Conservation (phyloP, 2,113 vertebrate species). For the Rhinolophus sinicus region DNA sequence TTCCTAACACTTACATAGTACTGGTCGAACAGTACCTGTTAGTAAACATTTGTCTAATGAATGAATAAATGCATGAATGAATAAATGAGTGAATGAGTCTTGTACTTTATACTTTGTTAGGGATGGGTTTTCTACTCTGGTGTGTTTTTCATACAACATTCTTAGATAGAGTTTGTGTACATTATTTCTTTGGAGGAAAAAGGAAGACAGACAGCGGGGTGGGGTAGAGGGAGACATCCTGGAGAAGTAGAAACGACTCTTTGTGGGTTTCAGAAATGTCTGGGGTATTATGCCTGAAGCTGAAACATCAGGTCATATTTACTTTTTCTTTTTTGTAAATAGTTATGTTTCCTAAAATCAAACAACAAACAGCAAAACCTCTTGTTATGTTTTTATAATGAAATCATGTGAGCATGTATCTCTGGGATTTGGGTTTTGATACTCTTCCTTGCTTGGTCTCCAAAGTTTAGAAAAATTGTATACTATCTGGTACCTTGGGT, state of each 20-base stretch:
- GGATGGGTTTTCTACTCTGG: neutral
- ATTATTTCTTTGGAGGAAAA: neutral
- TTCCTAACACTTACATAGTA: neutral
- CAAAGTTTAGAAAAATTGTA: neutral
- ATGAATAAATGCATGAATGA: neutral
- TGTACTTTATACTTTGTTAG: neutral
- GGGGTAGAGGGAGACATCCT: neutral
- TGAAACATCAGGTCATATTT: neutral
- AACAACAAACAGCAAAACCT: neutral
- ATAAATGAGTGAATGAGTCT: neutral
- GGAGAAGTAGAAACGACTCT: conserved; percentile 5
- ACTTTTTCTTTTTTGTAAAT: conserved; percentile 41
- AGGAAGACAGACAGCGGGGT: neutral
- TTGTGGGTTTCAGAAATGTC: conserved; percentile 50
- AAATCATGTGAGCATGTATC: neutral
- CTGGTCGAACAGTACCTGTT: neutral
- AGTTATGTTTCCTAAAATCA: neutral
- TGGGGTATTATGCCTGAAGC: conserved; percentile 13
- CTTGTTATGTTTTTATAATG: neutral
- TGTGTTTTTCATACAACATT: neutral
- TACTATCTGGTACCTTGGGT: neutral
- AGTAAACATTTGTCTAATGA: neutral
- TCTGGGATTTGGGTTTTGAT: neutral
- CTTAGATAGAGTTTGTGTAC: neutral
- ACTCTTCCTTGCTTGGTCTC: neutral